Evolutionary conservation across 2,888 invertebrate species (phyloP).

Genomic region (Ichneumoninae sp.): DNA sequence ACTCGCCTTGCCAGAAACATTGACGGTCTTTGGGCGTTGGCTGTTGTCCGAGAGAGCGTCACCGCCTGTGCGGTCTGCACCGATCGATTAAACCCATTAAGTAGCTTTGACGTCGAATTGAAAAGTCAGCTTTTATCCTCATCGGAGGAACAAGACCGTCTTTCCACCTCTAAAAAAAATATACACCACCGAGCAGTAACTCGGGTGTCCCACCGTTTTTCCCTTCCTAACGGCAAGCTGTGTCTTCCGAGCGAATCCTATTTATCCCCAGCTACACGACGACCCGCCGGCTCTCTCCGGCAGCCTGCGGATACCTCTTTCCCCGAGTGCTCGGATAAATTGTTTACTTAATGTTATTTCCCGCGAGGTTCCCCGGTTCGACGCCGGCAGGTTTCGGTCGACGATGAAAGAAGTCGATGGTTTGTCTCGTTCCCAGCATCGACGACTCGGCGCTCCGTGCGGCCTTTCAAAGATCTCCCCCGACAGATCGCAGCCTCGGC

Average conservation of each 20-base stretch:
- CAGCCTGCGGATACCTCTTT: not conserved
- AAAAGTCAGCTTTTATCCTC: conserved; percentile 53
- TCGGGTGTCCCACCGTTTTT: not conserved
- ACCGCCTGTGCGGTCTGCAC: conserved; percentile 54
- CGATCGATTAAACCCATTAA: conserved; percentile 71
- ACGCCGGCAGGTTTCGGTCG: not conserved
- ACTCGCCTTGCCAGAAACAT: not conserved
- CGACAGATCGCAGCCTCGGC: not conserved
- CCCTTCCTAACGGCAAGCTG: not conserved
- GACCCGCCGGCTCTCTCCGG: not conserved
- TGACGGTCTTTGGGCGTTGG: conserved; percentile 11
- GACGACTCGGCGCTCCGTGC: not conserved
- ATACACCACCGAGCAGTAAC: not conserved
- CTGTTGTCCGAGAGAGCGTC: conserved; percentile 4
- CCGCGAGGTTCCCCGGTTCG: conserved; percentile 5
- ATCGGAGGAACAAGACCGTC: conserved; percentile 2
- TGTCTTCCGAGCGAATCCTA: conserved; percentile 18
- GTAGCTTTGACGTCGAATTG: conserved; percentile 70
- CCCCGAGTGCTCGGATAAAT: conserved; percentile 21
- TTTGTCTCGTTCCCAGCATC: not conserved
- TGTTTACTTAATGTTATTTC: conserved; percentile 28
- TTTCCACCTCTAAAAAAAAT: not conserved
- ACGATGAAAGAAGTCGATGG: not conserved
- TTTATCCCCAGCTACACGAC: conserved; percentile 7
- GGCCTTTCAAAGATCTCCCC: not conserved